phyloP scores from a whole-genome alignment of 2,888 invertebrate species.

The Melanargia galathea region DNA sequence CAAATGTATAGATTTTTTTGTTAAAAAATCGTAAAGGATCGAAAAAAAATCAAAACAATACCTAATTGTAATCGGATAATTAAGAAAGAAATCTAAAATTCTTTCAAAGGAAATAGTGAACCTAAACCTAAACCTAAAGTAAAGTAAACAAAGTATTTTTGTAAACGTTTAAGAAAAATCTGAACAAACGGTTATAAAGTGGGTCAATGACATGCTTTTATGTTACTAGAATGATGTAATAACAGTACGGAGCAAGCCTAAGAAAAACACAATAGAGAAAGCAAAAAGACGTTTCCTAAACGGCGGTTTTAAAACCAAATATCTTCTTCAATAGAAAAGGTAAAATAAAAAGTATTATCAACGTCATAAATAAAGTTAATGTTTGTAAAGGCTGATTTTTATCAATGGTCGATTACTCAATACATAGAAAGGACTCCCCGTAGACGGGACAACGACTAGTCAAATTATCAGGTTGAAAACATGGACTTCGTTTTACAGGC shows the following conservation, averaged over 20 bases:
- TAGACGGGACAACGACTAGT: too few species aligned
- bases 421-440: too few species aligned
- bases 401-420: too few species aligned
- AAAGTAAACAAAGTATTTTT: background rate
- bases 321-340: conserved; percentile 6
- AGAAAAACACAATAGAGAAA: conserved; percentile 24
- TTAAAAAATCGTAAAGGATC: too few species aligned
- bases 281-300: conserved; percentile 19
- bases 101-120: background rate
- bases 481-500: too few species aligned
- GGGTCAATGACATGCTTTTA: conserved; percentile 31
- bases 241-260: conserved; percentile 10
- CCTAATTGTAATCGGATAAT: too few species aligned
- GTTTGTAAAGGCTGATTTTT: background rate
- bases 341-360: background rate
- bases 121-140: too few species aligned
- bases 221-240: conserved; percentile 27
- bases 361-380: background rate
- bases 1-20: too few species aligned
- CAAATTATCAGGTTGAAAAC: too few species aligned
- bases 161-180: conserved; percentile 18
- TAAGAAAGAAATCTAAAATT: too few species aligned
- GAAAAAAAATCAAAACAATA: too few species aligned
- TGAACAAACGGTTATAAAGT: conserved; percentile 17
- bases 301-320: conserved; percentile 6